A percentile compares a stretch with the other conserved stretches of the same genome.
These are phyloP conservation scores for Caradrina kadenii DNA, from an alignment of 2,888 invertebrate species.

Conservation along the genomic window DNA sequence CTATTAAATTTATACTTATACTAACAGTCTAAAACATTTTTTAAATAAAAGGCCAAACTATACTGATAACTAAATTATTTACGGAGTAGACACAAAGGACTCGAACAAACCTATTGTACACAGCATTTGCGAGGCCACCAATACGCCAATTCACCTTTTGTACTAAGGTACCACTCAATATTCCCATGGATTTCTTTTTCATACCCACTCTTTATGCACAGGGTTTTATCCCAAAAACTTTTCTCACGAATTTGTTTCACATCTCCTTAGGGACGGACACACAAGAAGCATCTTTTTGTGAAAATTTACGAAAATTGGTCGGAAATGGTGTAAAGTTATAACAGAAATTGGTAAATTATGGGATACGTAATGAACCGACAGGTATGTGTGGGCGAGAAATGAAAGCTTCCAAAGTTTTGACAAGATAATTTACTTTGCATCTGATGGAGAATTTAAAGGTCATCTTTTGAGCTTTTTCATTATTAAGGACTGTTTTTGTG, in stretches of 20 bases:
- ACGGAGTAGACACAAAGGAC: not conserved
- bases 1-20: no score
- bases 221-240: conserved; percentile 45
- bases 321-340: conserved; percentile 44
- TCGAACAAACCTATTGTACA: not conserved
- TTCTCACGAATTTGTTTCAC: conserved; percentile 47
- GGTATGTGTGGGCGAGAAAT: conserved; percentile 17
- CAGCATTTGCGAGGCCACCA: not conserved
- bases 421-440: conserved; percentile 16
- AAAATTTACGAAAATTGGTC: conserved; percentile 54
- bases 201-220: conserved; percentile 42
- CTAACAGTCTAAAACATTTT: not conserved
- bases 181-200: conserved; percentile 39
- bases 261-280: conserved; percentile 47
- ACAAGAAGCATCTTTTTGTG: conserved; percentile 47
- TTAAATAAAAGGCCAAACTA: not conserved
- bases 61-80: not conserved
- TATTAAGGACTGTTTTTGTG: no score
- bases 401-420: conserved; percentile 30
- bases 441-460: not conserved
- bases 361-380: conserved; percentile 12
- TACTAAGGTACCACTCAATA: conserved; percentile 39
- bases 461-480: no score
- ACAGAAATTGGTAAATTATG: conserved; percentile 32
- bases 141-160: conserved; percentile 2